Evolutionary conservation across 2,888 invertebrate genomes (phyloP), one percentile per base, ranked within the genome.

Genomic region (Rhamphomyia laevipes): DNA sequence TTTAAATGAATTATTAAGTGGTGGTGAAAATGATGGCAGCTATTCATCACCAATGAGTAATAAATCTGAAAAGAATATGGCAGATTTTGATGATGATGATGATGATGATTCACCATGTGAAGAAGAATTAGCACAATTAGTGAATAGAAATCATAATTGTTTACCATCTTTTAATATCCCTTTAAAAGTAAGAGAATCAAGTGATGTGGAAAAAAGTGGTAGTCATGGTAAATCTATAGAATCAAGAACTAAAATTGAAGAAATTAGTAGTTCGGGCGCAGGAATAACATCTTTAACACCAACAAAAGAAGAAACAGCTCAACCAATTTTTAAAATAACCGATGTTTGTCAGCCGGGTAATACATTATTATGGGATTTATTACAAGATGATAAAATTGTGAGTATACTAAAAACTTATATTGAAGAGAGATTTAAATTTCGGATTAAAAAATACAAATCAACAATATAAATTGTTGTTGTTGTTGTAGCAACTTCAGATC

Each of bases 1-100:
- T 49, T 63, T 71, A 6, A 68, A 67, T 47, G 69, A 70, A 42
- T 57, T 70, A 31, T 51, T 71, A 7, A 77, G 77, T 55, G 79
- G 78, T 0, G 81, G 80, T 48, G 84, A 84, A 58, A 82, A 82
- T 49, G 83, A 83, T 60, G 91, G 89, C n/a, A 91, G 91, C 62
- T 89, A 91, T 58, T 92, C 92, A n/a, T 92, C 92, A 0, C 80
- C 88, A 31, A 82, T 91, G 74, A 92, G 91, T 53, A 90, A 87
- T 58, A 92, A 93, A 71, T 92, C 92, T 2, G 92, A 92, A 61
- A 91, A 93, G 58, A 93, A 93, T 67, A 84, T 93, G 80, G 91
- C 90, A 0, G 93, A 94, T 68, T 86, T 94, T 61, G 94, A 94
- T 61, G 93, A 92, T 6, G 82, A 82, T 60, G 35, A 35, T 2